Evolutionary conservation across 2,113 vertebrate genomes (phyloP).

Genomic region (Melanostigma gelatinosum): DNA sequence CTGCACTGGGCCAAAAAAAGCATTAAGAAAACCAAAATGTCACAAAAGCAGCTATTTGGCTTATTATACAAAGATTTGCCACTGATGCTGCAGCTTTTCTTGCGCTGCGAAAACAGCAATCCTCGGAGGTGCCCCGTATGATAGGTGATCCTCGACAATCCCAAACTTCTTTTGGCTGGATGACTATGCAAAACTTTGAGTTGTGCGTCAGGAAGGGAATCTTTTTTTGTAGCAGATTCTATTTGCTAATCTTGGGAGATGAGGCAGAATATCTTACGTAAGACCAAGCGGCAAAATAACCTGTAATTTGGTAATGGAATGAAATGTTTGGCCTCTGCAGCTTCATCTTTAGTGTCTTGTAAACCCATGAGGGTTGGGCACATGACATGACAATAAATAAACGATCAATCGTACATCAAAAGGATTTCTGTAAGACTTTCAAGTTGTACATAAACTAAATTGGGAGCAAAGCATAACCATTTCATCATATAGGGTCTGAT

Average conservation of each 20-base stretch:
- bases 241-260: background rate
- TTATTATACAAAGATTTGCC: background rate
- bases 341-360: background rate
- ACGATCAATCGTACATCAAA: background rate
- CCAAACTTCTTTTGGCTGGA: background rate
- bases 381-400: background rate
- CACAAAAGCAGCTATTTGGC: conserved; percentile 1
- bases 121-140: background rate
- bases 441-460: background rate
- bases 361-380: background rate
- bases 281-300: background rate
- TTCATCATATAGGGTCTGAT: background rate
- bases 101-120: conserved; percentile 4
- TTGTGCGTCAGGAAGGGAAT: no score
- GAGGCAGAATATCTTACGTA: background rate
- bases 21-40: background rate
- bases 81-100: background rate
- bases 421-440: background rate
- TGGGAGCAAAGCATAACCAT: background rate
- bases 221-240: background rate
- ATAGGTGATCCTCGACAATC: background rate
- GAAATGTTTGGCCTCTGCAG: background rate
- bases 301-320: background rate
- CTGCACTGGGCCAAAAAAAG: background rate
- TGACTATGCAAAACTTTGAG: background rate